phyloP scores from a whole-genome alignment of 37 sponge, comb jelly and placozoan genomes.

The Mnemiopsis leidyi region DNA sequence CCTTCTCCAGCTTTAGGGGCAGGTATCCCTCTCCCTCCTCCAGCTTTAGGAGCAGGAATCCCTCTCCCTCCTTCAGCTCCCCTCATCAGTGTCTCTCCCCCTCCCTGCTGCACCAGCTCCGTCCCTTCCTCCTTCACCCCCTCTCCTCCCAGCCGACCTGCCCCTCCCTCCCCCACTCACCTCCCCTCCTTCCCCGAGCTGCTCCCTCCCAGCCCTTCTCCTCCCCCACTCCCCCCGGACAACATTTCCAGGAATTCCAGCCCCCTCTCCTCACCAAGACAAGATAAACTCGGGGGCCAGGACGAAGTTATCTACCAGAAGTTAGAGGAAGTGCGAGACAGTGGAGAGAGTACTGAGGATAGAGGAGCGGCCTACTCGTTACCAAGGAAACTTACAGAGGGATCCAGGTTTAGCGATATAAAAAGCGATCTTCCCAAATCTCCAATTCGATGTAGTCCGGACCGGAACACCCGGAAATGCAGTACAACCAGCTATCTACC shows the following conservation, averaged over 20 bases:
- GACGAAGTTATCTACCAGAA: background rate
- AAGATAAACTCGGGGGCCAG: background rate
- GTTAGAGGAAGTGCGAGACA: background rate
- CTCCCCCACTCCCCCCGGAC: background rate
- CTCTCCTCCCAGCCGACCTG: background rate
- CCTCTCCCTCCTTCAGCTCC: background rate
- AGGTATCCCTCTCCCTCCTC: background rate
- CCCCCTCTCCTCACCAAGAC: background rate
- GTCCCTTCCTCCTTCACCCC: background rate
- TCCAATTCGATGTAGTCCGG: background rate
- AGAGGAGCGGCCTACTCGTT: background rate
- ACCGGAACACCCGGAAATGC: background rate
- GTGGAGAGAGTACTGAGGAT: background rate
- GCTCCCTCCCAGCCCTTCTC: background rate
- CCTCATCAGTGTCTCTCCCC: background rate
- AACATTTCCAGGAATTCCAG: background rate
- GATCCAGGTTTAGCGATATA: too few species aligned
- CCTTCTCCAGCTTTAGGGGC: background rate
- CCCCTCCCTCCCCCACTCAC: background rate
- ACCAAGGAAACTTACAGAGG: background rate
- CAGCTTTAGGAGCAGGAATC: background rate
- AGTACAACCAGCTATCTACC: background rate
- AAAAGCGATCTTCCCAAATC: background rate
- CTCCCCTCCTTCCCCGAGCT: background rate
- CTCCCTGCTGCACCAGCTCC: too few species aligned